Conservation (phyloP, 2,888 invertebrate genomes). For the Drosophila paramelanica region DNA sequence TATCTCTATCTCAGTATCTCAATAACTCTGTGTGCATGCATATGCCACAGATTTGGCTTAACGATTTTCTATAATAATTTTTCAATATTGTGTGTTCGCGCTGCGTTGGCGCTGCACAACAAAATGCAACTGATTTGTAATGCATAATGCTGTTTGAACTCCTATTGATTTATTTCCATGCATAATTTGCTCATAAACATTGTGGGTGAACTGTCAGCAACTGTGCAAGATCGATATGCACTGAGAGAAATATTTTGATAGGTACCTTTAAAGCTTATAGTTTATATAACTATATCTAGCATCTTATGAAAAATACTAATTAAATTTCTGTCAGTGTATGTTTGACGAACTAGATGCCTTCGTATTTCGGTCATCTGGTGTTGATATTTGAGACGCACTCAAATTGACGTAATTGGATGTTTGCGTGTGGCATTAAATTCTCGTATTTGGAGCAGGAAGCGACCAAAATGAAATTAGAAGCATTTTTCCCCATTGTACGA, state of each 20-base stretch:
- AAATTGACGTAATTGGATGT: constrained; percentile 63
- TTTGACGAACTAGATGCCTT: constrained; percentile 1
- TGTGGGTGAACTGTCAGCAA: constrained; percentile 69
- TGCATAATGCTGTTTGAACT: constrained; percentile 58
- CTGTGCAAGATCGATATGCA: constrained; percentile 52
- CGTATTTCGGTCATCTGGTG: constrained; percentile 9
- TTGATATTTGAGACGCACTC: constrained; percentile 23
- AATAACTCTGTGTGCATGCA: constrained; percentile 31
- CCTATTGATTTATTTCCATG: constrained; percentile 75
- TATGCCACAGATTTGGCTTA: constrained; percentile 50
- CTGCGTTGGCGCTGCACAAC: constrained; percentile 63
- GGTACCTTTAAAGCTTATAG: neutral
- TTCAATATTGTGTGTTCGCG: constrained; percentile 55
- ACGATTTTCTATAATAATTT: constrained; percentile 74
- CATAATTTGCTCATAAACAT: constrained; percentile 62
- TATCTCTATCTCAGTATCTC: constrained; percentile 56
- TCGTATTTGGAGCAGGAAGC: constrained; percentile 77
- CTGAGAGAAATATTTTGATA: constrained; percentile 26
- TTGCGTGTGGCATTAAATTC: constrained; percentile 70
- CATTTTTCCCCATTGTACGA: constrained; percentile 31
- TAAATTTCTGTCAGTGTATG: constrained; percentile 6
- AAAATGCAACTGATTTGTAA: constrained; percentile 56
- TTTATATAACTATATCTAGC: too few relatives aligned
- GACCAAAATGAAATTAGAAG: constrained; percentile 56
- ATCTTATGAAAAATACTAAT: too few relatives aligned